Percentiles rank a stretch among this genome's conserved stretches.
Conservation (phyloP, 2,888 invertebrate species). For the Junonia oenone region DNA sequence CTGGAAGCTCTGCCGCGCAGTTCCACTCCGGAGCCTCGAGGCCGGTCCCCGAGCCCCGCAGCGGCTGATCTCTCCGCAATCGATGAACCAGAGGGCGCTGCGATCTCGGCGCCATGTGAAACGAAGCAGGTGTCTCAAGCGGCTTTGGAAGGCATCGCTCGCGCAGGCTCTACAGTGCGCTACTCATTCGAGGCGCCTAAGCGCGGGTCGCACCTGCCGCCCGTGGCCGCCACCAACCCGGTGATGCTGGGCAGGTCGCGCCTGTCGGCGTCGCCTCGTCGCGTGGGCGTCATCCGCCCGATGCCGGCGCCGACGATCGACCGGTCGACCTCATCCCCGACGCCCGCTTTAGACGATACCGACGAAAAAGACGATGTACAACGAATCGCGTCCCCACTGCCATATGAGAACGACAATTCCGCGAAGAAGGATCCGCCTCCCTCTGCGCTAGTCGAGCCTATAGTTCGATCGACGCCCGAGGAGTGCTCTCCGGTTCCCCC, state of each 20-base stretch:
- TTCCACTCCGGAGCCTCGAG: constrained; percentile 55
- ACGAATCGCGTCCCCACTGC: constrained; percentile 35
- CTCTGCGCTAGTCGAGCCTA: constrained; percentile 65
- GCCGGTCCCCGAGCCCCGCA: constrained; percentile 40
- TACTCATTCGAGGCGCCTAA: constrained; percentile 76
- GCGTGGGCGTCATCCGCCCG: constrained; percentile 80
- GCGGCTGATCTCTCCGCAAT: constrained; percentile 40
- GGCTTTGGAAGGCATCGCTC: constrained; percentile 83
- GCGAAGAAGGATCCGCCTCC: constrained; percentile 47
- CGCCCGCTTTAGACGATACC: constrained; percentile 26
- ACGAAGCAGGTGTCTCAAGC: constrained; percentile 74
- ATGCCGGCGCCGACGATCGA: constrained; percentile 51
- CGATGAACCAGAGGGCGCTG: constrained; percentile 43
- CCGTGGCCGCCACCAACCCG: constrained; percentile 59
- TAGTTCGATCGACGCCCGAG: constrained; percentile 48
- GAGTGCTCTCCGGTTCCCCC: constrained; percentile 36
- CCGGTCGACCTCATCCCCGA: constrained; percentile 28
- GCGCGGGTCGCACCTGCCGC: constrained; percentile 54
- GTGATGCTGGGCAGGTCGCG: constrained; percentile 57
- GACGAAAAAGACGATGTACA: constrained; percentile 37
- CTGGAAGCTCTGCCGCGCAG: constrained; percentile 51
- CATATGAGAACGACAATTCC: constrained; percentile 34
- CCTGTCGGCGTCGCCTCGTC: constrained; percentile 52
- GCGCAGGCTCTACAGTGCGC: constrained; percentile 83
- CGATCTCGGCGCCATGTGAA: constrained; percentile 34